These are phyloP conservation scores for Nectonema munidae DNA, from an alignment of 2,888 invertebrate genomes.

Conservation along the genomic window DNA sequence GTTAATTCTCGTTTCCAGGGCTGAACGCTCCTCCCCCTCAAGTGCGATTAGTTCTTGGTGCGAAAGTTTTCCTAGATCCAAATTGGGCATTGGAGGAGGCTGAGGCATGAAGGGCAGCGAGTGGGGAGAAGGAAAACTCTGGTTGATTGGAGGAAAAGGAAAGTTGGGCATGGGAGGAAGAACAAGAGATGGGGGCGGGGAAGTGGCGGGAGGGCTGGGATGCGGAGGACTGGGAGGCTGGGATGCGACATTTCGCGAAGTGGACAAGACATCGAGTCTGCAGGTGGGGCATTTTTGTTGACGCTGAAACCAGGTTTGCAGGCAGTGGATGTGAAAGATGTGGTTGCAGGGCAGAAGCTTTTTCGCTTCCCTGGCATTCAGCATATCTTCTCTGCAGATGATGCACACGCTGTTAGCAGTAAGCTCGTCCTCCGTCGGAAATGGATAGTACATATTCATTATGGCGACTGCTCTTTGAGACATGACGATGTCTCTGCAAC, in stretches of 20 bases:
- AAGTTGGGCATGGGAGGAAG: slow-evolving; percentile 20
- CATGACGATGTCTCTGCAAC: slow-evolving; percentile 74
- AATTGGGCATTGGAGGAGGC: slow-evolving; percentile 21
- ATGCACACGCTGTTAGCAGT: slow-evolving; percentile 89
- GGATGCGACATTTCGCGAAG: not conserved
- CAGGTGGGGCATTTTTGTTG: slow-evolving; percentile 99
- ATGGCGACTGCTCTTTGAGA: slow-evolving; percentile 32
- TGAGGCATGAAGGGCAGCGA: slow-evolving; percentile 26
- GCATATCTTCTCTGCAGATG: slow-evolving; percentile 68
- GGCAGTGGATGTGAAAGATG: slow-evolving; percentile 85
- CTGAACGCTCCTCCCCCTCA: slow-evolving; percentile 55
- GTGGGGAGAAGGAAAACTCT: slow-evolving; percentile 28
- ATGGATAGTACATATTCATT: slow-evolving; percentile 21
- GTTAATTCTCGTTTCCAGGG: slow-evolving; percentile 60
- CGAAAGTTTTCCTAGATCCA: slow-evolving; percentile 34
- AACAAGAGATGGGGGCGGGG: slow-evolving; percentile 15
- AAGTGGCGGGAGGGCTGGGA: too few species aligned
- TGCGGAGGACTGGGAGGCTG: not conserved
- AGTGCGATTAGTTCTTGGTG: slow-evolving; percentile 49
- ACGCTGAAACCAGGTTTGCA: slow-evolving; percentile 93
- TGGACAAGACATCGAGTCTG: slow-evolving; percentile 41
- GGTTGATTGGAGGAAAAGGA: slow-evolving; percentile 22
- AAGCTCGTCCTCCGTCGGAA: slow-evolving; percentile 30
- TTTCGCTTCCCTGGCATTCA: slow-evolving; percentile 27
- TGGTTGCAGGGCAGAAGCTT: slow-evolving; percentile 96